phyloP scores from a whole-genome alignment of 2,113 vertebrate species.

The Equus przewalskii region DNA sequence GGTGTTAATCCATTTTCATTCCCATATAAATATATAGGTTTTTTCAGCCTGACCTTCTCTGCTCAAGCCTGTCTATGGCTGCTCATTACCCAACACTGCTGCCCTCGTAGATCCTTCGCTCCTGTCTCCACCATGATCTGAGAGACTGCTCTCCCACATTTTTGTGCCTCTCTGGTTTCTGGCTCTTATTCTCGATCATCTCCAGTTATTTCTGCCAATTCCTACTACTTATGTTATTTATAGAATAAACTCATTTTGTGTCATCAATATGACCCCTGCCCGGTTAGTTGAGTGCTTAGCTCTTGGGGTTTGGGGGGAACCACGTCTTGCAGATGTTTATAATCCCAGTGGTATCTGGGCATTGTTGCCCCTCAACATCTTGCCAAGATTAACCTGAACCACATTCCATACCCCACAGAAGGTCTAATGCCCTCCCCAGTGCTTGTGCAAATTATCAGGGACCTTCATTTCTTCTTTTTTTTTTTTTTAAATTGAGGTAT shows the following conservation, averaged over 20 bases:
- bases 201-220: not conserved
- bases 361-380: not conserved
- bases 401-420: not conserved
- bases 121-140: not conserved
- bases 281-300: not conserved
- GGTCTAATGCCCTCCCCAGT: not conserved
- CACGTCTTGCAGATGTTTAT: not conserved
- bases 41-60: not conserved
- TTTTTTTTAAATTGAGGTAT: not conserved
- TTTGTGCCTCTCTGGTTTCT: not conserved
- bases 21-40: not conserved
- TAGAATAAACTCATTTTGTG: not conserved
- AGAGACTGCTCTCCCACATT: not conserved
- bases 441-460: not conserved
- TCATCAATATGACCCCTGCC: not conserved
- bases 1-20: slow-evolving; percentile 50
- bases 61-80: not conserved
- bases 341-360: not conserved
- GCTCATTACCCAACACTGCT: not conserved
- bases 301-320: not conserved
- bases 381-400: not conserved
- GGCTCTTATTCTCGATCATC: not conserved
- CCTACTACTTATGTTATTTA: not conserved
- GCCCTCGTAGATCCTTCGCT: not conserved
- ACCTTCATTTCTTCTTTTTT: not conserved